Conservation (phyloP, 2,888 invertebrate genomes). For the Teinopalpus imperialis region DNA sequence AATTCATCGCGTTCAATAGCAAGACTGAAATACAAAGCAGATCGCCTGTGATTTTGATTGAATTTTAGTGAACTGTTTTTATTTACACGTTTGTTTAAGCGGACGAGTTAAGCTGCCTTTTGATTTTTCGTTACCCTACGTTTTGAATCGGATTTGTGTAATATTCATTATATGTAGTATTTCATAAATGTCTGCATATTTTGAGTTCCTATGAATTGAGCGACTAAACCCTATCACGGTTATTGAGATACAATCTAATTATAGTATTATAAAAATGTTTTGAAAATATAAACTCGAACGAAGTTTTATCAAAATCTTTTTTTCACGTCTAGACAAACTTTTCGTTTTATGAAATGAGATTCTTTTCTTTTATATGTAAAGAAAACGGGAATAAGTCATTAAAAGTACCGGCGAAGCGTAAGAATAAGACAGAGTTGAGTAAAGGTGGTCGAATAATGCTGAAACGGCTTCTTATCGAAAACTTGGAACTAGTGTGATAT, state of each 20-base stretch:
- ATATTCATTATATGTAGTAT: conserved; percentile 23
- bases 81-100: conserved; percentile 37
- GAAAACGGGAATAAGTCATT: conserved; percentile 73
- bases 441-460: conserved; percentile 65
- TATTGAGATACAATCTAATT: too few relatives aligned
- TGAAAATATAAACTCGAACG: too few relatives aligned
- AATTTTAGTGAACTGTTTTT: conserved; percentile 52
- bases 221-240: too few relatives aligned
- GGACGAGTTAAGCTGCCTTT: conserved; percentile 25
- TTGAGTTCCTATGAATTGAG: conserved; percentile 21
- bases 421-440: conserved; percentile 56
- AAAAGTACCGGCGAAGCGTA: conserved; percentile 72
- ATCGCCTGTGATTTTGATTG: conserved; percentile 59
- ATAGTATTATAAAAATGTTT: too few relatives aligned
- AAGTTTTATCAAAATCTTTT: neutral
- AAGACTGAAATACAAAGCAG: conserved; percentile 52
- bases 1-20: conserved; percentile 55
- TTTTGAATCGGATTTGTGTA: conserved; percentile 22
- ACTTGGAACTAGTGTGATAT: conserved; percentile 67
- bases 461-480: conserved; percentile 60
- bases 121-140: conserved; percentile 20
- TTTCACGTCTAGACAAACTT: conserved; percentile 29
- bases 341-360: conserved; percentile 48
- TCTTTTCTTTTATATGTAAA: conserved; percentile 49
- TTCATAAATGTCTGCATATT: conserved; percentile 27